phyloP scores from a whole-genome alignment of 2,797 vertebrate species.

The Cryptoprocta ferox region DNA sequence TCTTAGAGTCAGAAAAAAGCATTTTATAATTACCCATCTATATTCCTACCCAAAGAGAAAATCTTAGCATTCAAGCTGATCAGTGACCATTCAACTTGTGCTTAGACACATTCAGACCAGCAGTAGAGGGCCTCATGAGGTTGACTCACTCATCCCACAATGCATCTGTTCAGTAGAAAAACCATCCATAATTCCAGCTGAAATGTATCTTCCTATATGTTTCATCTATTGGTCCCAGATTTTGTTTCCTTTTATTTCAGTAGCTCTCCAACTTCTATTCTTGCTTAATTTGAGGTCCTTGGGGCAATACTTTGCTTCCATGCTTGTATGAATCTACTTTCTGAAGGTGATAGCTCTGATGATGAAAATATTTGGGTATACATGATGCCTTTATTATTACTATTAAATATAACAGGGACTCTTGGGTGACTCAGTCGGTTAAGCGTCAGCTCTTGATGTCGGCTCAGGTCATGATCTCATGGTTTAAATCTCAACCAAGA shows the following conservation, averaged over 20 bases:
- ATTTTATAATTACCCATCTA: background rate
- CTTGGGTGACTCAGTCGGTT: too few relatives aligned
- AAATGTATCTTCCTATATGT: background rate
- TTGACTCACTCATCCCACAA: too few relatives aligned
- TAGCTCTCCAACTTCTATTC: background rate
- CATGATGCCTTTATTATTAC: background rate
- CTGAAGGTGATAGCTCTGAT: background rate
- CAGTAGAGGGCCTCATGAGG: background rate
- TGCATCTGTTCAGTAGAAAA: background rate
- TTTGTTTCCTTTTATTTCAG: background rate
- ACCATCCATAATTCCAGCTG: background rate
- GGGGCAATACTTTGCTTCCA: background rate
- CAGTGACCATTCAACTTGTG: background rate
- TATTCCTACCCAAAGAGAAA: background rate
- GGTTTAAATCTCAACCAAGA: background rate
- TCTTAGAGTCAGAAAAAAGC: background rate
- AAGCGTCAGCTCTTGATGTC: too few relatives aligned
- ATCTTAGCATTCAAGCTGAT: background rate
- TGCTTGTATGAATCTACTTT: background rate
- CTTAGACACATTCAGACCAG: background rate
- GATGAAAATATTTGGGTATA: background rate
- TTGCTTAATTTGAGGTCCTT: background rate
- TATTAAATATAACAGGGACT: background rate
- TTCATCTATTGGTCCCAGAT: background rate
- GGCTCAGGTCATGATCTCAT: too few relatives aligned